Base-by-base conservation (phyloP, 2,888 invertebrate species). In the Drepanosiphum platanoidis region DNA sequence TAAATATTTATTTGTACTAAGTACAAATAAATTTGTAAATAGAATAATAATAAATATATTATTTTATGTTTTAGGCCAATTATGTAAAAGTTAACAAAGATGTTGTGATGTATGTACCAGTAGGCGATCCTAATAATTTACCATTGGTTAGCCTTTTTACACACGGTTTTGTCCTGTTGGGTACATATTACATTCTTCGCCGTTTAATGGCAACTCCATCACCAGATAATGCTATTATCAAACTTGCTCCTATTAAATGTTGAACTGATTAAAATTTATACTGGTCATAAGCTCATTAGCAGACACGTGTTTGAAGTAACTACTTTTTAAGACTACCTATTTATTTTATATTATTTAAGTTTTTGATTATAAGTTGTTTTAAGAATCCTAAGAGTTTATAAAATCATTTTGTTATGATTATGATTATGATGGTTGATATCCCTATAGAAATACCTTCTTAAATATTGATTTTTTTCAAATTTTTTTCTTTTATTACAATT, bases 91-190 rank as follows among this genome's bases (percentile, higher is more conserved):
- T 84, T 13, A 75, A 68, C 36, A 84, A 84, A 84, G 66, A 84
- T 42, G 36, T 75, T 3, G 75, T 84, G 52, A 84, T 84, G 83
- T 84, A 74, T 68, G 83, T 84, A 84, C 83, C 83, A 27, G 66
- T 84, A 3, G 83, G 83, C 1, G 52, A 84, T 36, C 66, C 52
- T 9, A 75, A 66, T 52, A 13, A 77, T 22, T 68, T 75, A 1
- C 30, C 36, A n/a, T 84, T 27, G 36, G 83, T 84, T 2, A 68
- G 22, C 18, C 30, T 84, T 30, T 36, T 84, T 52, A 84, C 83
- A 39, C 83, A 84, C 13, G 36, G 74, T 68, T 32, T 22, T 22
- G 75, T 84, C 3, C n/a, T 84, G 30, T 66, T 75, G 34, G 75
- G 75, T 30, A 84, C 83, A 32, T 83, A 74, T 52, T 75, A 75